Evolutionary conservation across 2,797 vertebrate species (phyloP).

Genomic region (Sebastes ruberrimus): DNA sequence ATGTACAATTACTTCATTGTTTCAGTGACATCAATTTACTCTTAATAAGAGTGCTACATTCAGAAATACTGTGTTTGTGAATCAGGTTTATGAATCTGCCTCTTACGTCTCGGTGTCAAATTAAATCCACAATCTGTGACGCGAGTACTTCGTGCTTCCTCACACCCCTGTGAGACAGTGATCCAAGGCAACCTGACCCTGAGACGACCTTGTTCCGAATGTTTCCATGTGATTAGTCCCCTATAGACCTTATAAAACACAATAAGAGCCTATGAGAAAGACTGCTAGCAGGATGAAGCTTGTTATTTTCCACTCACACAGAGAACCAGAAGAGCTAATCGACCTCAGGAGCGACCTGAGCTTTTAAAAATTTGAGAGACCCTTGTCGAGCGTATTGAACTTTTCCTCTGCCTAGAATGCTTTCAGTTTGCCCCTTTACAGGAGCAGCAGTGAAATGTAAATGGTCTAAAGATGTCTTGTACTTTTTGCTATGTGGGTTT

Average conservation of each 20-base stretch:
- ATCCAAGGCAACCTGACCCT: slow-evolving; percentile 11
- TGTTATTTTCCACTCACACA: slow-evolving; percentile 73
- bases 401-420: slow-evolving; percentile 38
- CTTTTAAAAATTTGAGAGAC: slow-evolving; percentile 54
- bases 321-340: slow-evolving; percentile 55
- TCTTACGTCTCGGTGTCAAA: background rate
- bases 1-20: background rate
- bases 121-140: background rate
- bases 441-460: slow-evolving; percentile 46
- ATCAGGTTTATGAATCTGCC: background rate
- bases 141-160: background rate
- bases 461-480: slow-evolving; percentile 25
- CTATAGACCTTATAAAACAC: slow-evolving; percentile 28
- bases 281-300: slow-evolving; percentile 46
- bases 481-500: background rate
- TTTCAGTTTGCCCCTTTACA: slow-evolving; percentile 14
- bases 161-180: background rate
- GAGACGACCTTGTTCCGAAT: slow-evolving; percentile 27
- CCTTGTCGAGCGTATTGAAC: slow-evolving; percentile 49
- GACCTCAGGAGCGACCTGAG: slow-evolving; percentile 14
- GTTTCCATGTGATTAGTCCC: slow-evolving; percentile 41
- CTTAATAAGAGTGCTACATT: background rate
- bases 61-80: background rate
- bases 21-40: background rate
- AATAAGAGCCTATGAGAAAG: slow-evolving; percentile 30